Base-by-base conservation (phyloP, 2,888 invertebrate genomes). In the Orchestes rusci region DNA sequence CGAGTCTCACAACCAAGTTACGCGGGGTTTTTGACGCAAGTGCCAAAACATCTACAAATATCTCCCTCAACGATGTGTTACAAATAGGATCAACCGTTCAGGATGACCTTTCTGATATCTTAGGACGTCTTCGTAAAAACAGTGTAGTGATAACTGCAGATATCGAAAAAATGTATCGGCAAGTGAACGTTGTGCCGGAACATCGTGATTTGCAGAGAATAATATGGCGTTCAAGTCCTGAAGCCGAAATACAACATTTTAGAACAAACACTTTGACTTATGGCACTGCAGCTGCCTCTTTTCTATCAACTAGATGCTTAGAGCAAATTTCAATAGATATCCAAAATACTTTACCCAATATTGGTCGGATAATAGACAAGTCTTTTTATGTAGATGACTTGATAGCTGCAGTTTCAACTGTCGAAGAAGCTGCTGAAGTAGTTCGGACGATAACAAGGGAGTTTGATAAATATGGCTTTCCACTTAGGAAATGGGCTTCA, bases 401-500 rank as follows among this genome's bases (percentile, higher is more conserved):
- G 3, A 16, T 34, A n/a, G 16, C 28, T 2, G 27, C 15, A 7
- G 31, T 30, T 12, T 5, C 8, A 16, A 30, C 15, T 19, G 17
- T 16, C 10, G 3, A 5, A 19, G 8, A 35, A 19, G 15, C 17
- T 13, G 12, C 28, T 4, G 12, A 37, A 28, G 10, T n/a, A 16
- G n/a, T 28, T 3, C 13, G 42, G 8, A 10, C 18, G 10, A 16
- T 34, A 12, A 5, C 31, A 10, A 30, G 5, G 5, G 12, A 10
- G 7, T 30, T 30, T 7, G 13, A 30, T 4, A 5, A 30, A 30
- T 30, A 42, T n/a, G 27, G 42, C 7, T 42, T 42, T 12, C 34
- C 39, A 16, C 18, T 42, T n/a, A 8, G 36, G 8, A 42, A 42
- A n/a, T 42, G 39, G 5, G 15, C 10, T 10, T 42, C 42, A 28